Percentiles rank a stretch among this genome's conserved stretches.
Evolutionary conservation across 2,888 invertebrate genomes (phyloP).

Genomic region (Rhopalosiphum nymphaeae): DNA sequence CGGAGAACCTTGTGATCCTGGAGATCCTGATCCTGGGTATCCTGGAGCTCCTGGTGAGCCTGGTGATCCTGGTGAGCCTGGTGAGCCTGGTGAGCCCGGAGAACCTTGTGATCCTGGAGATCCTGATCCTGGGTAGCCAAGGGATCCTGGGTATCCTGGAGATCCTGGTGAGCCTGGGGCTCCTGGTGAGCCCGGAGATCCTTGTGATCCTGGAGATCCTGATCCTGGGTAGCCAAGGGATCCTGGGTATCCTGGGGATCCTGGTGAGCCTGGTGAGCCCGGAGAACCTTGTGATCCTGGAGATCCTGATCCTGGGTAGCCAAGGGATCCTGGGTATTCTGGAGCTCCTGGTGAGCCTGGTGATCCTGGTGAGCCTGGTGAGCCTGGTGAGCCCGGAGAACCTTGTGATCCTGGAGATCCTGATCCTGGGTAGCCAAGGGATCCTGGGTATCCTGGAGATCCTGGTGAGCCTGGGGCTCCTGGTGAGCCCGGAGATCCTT

Average conservation of each 20-base stretch:
- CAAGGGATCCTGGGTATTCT: constrained; percentile 68
- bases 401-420: constrained; percentile 37
- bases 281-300: constrained; percentile 69
- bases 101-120: constrained; percentile 48
- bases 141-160: constrained; percentile 50
- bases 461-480: constrained; percentile 65
- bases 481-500: constrained; percentile 66
- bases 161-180: constrained; percentile 69
- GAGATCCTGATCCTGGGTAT: neutral
- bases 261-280: constrained; percentile 68
- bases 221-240: constrained; percentile 64
- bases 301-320: constrained; percentile 43
- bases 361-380: constrained; percentile 68
- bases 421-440: constrained; percentile 68
- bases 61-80: neutral
- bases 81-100: neutral
- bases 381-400: neutral
- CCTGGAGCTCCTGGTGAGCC: neutral
- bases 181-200: constrained; percentile 61
- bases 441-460: constrained; percentile 66
- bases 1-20: neutral
- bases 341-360: constrained; percentile 70
- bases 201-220: constrained; percentile 58
- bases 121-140: constrained; percentile 15
- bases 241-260: constrained; percentile 68